Conservation (phyloP, 2,888 invertebrate genomes). For the Diarsia rubi region DNA sequence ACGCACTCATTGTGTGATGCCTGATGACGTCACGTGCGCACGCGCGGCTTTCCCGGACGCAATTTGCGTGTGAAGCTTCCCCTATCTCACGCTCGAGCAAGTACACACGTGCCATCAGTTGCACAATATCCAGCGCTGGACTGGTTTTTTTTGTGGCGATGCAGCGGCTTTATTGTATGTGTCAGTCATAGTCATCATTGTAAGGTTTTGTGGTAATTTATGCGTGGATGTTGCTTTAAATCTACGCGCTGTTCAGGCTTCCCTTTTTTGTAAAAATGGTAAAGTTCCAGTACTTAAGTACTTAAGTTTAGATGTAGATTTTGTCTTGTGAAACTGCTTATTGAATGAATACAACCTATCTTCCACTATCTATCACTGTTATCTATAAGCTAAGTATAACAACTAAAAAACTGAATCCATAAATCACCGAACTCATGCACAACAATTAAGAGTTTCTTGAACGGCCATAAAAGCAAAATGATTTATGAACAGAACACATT, state of each 20-base stretch:
- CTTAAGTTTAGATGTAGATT: no score
- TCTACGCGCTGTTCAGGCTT: no score
- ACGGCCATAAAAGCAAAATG: conserved; percentile 45
- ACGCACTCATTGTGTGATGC: conserved; percentile 35
- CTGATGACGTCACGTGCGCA: conserved; percentile 50
- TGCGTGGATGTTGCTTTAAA: no score
- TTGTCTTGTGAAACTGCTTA: no score
- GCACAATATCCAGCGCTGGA: conserved; percentile 37
- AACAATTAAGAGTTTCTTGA: conserved; percentile 48
- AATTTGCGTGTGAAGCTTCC: conserved; percentile 58
- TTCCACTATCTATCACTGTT: conserved; percentile 20
- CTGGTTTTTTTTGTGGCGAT: conserved; percentile 22
- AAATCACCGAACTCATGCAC: conserved; percentile 44
- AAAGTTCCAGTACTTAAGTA: no score
- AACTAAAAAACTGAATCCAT: conserved; percentile 33
- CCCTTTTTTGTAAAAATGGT: no score
- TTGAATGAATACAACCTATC: no score
- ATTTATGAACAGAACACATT: conserved; percentile 53
- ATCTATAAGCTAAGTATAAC: conserved; percentile 32
- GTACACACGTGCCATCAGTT: conserved; percentile 49
- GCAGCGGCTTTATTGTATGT: conserved; percentile 22
- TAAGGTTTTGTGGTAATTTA: neutral
- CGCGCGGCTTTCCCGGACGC: conserved; percentile 56
- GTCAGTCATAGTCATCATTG: neutral
- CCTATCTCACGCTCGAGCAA: conserved; percentile 48